Evolutionary conservation across 2,113 vertebrate genomes (phyloP), one percentile per base, ranked within the genome.

Genomic region (Baryphthengus martii): DNA sequence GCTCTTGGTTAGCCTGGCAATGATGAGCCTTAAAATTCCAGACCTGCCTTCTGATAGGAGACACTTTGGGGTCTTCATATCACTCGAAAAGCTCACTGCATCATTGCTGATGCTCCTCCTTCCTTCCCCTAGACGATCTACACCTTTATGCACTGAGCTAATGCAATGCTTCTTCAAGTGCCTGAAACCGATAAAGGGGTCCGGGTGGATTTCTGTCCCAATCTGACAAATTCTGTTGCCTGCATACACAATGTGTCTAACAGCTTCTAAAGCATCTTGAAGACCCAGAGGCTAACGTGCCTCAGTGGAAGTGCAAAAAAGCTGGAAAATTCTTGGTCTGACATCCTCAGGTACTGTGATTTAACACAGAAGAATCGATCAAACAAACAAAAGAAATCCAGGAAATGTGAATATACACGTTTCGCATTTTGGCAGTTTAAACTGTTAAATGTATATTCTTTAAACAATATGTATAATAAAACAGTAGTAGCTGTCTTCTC

Each of bases 21-120:
- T 58, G 66, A 68, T 2, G 4, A 87, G 65, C 59, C 61, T 85
- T 86, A 76, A 78, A 85, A 92, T 90, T 79, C 56, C 78, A 74
- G 59, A 93, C 50, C 50, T 91, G 85, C 85, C 68, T 39, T 93
- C 62, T 75, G 62, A 82, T 90, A 53, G 0, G 6, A 92, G 76
- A 10, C 42, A 24, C 29, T 84, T 93, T 6, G 29, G 80, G 49
- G 78, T 88, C 73, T 77, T 87, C 21, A 2, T 70, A n/a, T 79
- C 45, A 35, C 82, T 83, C 61, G 67, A 42, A 79, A 79, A 86
- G 88, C 90, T 90, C 49, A 53, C 80, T 94, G 95, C 92, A 95
- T 93, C 96, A 82, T 7, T 8, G 10, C 40, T 45, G 88, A 53
- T 94, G 88, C 88, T 96, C 83, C 83, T 96, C 83, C 90, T 96